Conservation (phyloP, 2,888 invertebrate species). For the Cephus sareptanus region DNA sequence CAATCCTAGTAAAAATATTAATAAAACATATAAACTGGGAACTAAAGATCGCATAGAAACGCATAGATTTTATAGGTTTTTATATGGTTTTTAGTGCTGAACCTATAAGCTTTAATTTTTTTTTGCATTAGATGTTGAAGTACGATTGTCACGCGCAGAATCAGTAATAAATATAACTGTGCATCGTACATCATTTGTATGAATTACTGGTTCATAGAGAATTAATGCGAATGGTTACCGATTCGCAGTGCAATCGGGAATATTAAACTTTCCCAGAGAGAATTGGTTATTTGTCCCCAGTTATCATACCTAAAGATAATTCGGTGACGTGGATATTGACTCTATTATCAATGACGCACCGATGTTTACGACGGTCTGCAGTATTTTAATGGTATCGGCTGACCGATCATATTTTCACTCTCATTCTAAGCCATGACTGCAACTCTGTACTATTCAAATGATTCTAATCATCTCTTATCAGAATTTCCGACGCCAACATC, state of each 20-base stretch:
- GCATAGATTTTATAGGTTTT: not conserved
- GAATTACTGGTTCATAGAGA: not conserved
- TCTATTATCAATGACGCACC: constrained; percentile 5
- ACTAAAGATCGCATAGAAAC: not conserved
- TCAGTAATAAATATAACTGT: not conserved
- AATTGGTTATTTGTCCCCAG: not conserved
- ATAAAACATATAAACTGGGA: not conserved
- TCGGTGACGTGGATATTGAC: constrained; percentile 2
- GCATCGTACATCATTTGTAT: not conserved
- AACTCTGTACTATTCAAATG: not conserved
- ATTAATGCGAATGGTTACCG: not conserved
- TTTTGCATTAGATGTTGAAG: not conserved
- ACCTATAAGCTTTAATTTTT: not conserved
- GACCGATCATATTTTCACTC: not conserved
- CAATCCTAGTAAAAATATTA: not conserved
- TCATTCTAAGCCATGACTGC: not conserved
- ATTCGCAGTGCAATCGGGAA: not conserved
- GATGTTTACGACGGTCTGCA: constrained; percentile 1
- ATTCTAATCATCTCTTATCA: not conserved
- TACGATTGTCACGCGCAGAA: not conserved
- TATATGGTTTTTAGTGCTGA: not conserved
- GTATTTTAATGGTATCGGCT: not conserved
- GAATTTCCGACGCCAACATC: not conserved
- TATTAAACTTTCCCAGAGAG: not conserved
- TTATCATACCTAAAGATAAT: not conserved